Evolutionary conservation across 2,888 invertebrate genomes (phyloP).

Genomic region (Acronicta leporina): DNA sequence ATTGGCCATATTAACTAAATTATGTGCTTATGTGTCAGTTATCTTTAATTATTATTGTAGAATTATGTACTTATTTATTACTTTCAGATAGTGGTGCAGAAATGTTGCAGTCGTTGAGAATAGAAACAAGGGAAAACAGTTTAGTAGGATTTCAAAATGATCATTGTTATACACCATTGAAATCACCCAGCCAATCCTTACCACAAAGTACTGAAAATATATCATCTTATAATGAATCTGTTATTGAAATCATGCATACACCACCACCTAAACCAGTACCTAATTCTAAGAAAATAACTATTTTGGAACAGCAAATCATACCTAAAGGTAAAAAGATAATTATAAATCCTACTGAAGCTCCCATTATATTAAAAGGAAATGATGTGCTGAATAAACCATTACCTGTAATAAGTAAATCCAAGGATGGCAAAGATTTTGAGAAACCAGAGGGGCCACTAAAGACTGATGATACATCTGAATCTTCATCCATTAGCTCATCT

Average conservation of each 20-base stretch:
- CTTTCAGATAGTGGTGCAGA: slow-evolving; percentile 85
- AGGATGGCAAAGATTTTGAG: slow-evolving; percentile 66
- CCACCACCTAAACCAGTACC: slow-evolving; percentile 82
- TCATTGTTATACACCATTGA: slow-evolving; percentile 94
- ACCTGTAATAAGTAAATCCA: slow-evolving; percentile 70
- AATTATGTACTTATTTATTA: not conserved
- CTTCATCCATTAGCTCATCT: slow-evolving; percentile 83
- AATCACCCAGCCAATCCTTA: slow-evolving; percentile 89
- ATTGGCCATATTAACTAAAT: too few species aligned
- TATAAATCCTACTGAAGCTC: slow-evolving; percentile 74
- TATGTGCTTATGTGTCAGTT: too few species aligned
- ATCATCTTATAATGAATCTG: slow-evolving; percentile 78
- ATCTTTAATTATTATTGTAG: not conserved
- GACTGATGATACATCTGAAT: slow-evolving; percentile 86
- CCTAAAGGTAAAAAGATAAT: slow-evolving; percentile 86
- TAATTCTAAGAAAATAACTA: slow-evolving; percentile 84
- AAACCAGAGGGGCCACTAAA: slow-evolving; percentile 73
- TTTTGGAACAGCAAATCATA: slow-evolving; percentile 84
- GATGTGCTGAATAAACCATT: slow-evolving; percentile 79
- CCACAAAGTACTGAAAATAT: slow-evolving; percentile 75
- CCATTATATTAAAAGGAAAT: slow-evolving; percentile 78
- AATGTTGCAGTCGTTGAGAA: slow-evolving; percentile 85
- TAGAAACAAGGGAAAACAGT: slow-evolving; percentile 86
- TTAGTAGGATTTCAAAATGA: slow-evolving; percentile 92
- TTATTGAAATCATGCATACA: slow-evolving; percentile 82